A percentile compares a stretch with the other conserved stretches of the same genome.
Conservation (phyloP, 1,140 invertebrate genomes). For the Bathynomus jamesi region DNA sequence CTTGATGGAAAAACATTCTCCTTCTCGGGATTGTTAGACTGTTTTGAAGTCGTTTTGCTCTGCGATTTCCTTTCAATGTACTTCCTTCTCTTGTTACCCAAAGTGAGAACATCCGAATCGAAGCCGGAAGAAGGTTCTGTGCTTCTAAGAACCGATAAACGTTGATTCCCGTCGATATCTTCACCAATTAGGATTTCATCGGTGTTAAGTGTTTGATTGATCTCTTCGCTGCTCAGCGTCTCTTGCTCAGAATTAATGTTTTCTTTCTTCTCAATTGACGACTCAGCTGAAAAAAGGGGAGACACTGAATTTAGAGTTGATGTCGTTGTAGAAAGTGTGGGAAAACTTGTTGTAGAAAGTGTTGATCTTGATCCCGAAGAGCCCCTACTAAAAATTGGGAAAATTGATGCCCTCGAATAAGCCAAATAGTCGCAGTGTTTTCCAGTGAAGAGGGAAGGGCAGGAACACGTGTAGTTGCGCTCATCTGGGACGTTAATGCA, state of each 20-base stretch:
- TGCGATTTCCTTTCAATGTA: neutral
- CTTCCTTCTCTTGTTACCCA: neutral
- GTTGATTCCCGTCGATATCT: too few relatives aligned
- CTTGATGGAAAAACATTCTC: neutral
- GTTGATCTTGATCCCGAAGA: neutral
- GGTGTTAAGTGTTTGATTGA: too few relatives aligned
- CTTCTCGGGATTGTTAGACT: neutral
- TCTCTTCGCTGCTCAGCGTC: too few relatives aligned
- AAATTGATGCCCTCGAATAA: neutral
- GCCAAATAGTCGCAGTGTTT: slow-evolving; percentile 29
- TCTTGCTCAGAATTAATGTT: too few relatives aligned
- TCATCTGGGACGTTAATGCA: slow-evolving; percentile 26
- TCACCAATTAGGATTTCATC: too few relatives aligned
- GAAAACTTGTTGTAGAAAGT: neutral
- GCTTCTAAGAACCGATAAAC: too few relatives aligned
- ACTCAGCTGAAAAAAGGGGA: too few relatives aligned
- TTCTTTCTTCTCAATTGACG: too few relatives aligned
- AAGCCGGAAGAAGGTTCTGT: neutral
- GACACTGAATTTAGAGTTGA: too few relatives aligned
- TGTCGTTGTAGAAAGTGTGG: too few relatives aligned
- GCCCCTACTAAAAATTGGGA: neutral
- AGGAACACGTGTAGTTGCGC: slow-evolving; percentile 32
- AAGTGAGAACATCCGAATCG: neutral
- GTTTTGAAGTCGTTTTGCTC: neutral
- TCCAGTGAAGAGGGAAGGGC: slow-evolving; percentile 31